These are phyloP conservation scores for Nasonia oneida DNA, from an alignment of 2,888 invertebrate species.

Conservation along the genomic window DNA sequence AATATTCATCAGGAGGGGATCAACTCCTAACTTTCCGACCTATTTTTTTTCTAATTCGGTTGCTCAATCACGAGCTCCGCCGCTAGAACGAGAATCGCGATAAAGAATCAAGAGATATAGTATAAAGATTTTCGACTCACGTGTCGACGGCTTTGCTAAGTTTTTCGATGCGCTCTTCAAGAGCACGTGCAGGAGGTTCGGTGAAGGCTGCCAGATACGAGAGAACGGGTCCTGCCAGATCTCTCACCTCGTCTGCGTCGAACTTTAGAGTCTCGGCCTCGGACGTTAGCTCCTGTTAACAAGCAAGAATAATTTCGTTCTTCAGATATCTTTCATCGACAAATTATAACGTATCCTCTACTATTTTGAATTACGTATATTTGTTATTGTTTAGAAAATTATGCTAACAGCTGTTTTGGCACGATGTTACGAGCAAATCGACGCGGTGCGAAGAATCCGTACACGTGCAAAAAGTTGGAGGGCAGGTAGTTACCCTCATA, in stretches of 20 bases:
- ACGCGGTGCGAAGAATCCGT: background rate
- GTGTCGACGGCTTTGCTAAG: constrained; percentile 85
- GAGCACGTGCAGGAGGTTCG: constrained; percentile 85
- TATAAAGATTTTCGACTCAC: constrained; percentile 77
- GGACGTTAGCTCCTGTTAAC: constrained; percentile 85
- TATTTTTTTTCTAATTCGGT: background rate
- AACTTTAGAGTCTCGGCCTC: constrained; percentile 87
- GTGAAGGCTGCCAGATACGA: constrained; percentile 86
- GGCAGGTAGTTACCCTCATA: background rate
- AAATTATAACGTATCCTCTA: too few relatives aligned
- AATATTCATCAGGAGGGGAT: background rate
- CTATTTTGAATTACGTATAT: too few relatives aligned
- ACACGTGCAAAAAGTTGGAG: constrained; percentile 5
- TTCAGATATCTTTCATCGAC: background rate
- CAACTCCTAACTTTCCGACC: background rate
- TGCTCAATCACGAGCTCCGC: background rate
- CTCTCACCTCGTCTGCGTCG: constrained; percentile 83
- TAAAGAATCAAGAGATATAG: constrained; percentile 24
- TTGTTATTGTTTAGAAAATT: background rate
- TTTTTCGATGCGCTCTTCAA: constrained; percentile 86
- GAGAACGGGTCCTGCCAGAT: constrained; percentile 86
- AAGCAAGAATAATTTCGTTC: constrained; percentile 33
- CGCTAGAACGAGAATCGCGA: background rate
- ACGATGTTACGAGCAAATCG: background rate
- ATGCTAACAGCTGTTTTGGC: background rate